Base-by-base conservation (phyloP, 2,888 invertebrate species). In the Nomada ferruginata region DNA sequence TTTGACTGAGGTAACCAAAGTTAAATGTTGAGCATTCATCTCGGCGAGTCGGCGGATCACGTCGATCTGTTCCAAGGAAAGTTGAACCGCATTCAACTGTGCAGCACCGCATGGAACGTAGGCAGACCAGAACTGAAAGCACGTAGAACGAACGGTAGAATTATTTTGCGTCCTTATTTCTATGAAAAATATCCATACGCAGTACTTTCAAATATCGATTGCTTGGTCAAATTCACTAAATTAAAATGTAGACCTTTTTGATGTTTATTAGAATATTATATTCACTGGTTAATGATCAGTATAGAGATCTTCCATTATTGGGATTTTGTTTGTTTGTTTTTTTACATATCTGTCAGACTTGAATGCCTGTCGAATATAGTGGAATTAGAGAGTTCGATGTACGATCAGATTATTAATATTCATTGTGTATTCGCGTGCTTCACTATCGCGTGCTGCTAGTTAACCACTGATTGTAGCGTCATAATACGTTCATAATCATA, bases 51-150 rank as follows among this genome's bases (percentile, higher is more conserved):
- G 95, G 89, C 96, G 96, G 91, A 97, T 97, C 90, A 97, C 97
- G 94, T 97, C 97, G 94, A 97, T 97, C 94, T 97, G 97, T 94
- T 97, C 97, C 89, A 97, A 95, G 82, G 97, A 97, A 89, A 97
- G 95, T 93, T 97, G 97, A 92, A 97, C 97, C 73, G 97, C 97
- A 92, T 97, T 97, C 93, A 97, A 94, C 93, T 97, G 96, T 91
- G 97, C 96, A 42, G 97, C 96, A 87, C 96, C 97, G 92, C 97
- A 97, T 87, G 97, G 97, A 91, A 97, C 97, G 94, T 97, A 97
- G 84, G 97, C 97, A 83, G 97, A 97, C 97, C 97, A 97, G 93
- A 97, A 97, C 95, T 98, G 97, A 18, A 80, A 76, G 47, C 29
- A 68, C 29, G 55, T 7, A 42, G n/a, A 60, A n/a, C 44, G 20